Evolutionary conservation across 1,140 invertebrate genomes (phyloP), one percentile per base, ranked within the genome.

Genomic region (Zaprionus africanus): DNA sequence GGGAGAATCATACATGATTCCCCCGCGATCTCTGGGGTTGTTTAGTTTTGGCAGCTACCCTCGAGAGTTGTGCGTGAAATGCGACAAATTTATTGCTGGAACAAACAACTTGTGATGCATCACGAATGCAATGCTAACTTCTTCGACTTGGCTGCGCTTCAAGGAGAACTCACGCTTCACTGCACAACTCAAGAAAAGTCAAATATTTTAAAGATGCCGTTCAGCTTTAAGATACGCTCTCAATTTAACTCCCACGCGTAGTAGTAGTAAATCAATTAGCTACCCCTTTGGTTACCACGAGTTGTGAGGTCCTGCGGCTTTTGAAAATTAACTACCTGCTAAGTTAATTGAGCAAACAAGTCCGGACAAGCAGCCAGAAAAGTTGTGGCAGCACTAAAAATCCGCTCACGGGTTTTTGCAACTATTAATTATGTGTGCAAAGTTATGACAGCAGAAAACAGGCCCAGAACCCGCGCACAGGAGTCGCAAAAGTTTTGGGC

Each of bases 261-360:
- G 34, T 49, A 5, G 34, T 49, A 67, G 67, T 90, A 90, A 90
- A 90, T 88, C 85, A 88, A 88, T 90, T 88, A 88, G 81, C 67
- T 67, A 60, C 60, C 67, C 41, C 11, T 22, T 51, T 51, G 38
- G 13, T 15, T 5, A 2, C 38, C 75, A 82, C 22, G 62, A 57
- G 46, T n/a, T 24, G 17, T 38, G 58, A 66, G 57, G 17, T 2
- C 66, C 51, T 84, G 78, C 71, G 81, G 78, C 81, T 84, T 64
- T 70, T 64, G 24, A 76, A 87, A 91, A 91, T 91, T 88, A 91
- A 91, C 87, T 91, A 91, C 87, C 87, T 91, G 88, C 83, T 88
- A 91, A 91, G 88, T 91, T 91, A 91, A 91, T 91, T 91, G 87
- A 91, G 83, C 88, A 87, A 87, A 74, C 87, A 88, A 82, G 69